Conservation (phyloP, 2,113 vertebrate species). For the Mirza zaza region DNA sequence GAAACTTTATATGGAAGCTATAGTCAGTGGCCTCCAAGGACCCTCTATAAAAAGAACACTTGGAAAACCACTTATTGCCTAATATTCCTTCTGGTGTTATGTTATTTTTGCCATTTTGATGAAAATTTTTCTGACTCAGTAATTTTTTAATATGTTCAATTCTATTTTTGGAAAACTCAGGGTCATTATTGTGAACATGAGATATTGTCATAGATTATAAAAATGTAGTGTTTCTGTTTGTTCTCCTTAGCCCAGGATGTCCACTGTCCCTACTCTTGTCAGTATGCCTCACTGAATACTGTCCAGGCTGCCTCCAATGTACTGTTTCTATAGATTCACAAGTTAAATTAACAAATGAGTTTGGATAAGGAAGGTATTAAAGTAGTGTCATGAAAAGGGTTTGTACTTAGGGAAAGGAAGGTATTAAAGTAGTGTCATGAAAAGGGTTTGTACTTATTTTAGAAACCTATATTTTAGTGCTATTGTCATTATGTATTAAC, state of each 20-base stretch:
- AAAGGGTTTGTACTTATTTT: background rate
- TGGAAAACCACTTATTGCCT: background rate
- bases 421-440: background rate
- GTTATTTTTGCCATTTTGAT: conserved; percentile 24
- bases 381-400: background rate
- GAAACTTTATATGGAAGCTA: background rate
- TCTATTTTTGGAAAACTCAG: background rate
- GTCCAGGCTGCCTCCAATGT: background rate
- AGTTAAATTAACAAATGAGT: background rate
- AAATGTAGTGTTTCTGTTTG: background rate
- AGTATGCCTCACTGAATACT: background rate
- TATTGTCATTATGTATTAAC: background rate
- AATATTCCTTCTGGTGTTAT: background rate
- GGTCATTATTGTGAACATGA: background rate
- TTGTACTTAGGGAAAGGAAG: background rate
- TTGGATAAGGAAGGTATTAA: background rate
- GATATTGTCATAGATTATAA: background rate
- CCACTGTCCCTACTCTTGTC: background rate
- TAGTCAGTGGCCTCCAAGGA: background rate
- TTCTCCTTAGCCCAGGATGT: background rate
- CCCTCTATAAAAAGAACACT: background rate
- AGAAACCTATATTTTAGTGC: background rate
- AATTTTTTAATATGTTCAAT: background rate
- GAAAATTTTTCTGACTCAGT: background rate
- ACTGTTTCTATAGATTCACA: background rate